A percentile compares a stretch with the other conserved stretches of the same genome.
Conservation (phyloP, 1,140 invertebrate genomes). For the Parasteatoda tepidariorum region DNA sequence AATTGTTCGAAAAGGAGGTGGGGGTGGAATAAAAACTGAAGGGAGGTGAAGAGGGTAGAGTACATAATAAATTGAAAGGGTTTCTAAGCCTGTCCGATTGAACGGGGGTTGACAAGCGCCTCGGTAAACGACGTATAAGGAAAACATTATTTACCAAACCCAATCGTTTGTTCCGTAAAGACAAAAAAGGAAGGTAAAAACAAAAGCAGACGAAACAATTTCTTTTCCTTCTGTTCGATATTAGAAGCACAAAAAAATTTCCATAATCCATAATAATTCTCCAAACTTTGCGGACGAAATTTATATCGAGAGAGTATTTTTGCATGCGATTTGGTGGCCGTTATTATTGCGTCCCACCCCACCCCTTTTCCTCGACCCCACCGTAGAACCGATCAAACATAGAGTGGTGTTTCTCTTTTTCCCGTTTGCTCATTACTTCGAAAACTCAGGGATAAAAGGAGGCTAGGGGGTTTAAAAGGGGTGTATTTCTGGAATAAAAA, state of each 20-base stretch:
- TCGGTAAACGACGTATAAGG: conserved; percentile 8
- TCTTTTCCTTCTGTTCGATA: conserved; percentile 41
- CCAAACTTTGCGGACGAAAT: conserved; percentile 59
- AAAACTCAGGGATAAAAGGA: conserved; percentile 37
- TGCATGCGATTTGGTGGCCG: conserved; percentile 54
- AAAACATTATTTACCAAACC: conserved; percentile 57
- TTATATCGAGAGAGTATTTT: conserved; percentile 55
- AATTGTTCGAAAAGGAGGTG: conserved; percentile 8
- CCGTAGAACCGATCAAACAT: conserved; percentile 42
- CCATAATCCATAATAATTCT: conserved; percentile 61
- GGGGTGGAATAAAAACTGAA: conserved; percentile 23
- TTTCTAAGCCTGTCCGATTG: conserved; percentile 4
- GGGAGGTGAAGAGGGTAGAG: background rate
- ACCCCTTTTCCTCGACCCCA: background rate
- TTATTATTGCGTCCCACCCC: conserved; percentile 46
- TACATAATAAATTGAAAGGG: conserved; percentile 53
- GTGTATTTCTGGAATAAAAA: background rate
- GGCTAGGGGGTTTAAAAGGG: conserved; percentile 49
- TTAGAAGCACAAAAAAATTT: conserved; percentile 49
- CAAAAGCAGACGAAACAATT: conserved; percentile 46
- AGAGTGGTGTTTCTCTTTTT: conserved; percentile 12
- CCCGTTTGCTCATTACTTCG: conserved; percentile 12
- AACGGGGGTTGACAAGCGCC: conserved; percentile 23
- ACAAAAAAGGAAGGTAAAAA: conserved; percentile 4
- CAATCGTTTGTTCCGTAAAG: conserved; percentile 17